Base-by-base conservation (phyloP, 2,888 invertebrate species). In the Lamellibrachia columna region DNA sequence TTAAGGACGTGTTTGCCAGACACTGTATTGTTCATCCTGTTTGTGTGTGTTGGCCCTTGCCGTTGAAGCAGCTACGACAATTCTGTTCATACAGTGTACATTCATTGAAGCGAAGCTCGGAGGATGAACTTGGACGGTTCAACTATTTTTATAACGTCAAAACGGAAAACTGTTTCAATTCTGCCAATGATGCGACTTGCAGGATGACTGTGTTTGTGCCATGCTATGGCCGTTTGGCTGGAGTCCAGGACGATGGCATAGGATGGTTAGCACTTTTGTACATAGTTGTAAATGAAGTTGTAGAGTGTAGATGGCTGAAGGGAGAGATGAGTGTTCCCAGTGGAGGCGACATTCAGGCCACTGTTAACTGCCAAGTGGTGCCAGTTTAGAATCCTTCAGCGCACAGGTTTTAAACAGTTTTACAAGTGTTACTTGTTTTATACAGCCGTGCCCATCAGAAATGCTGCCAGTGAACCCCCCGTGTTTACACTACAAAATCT, bases 281-380 rank as follows among this genome's bases (percentile, higher is more conserved):
- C 75, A 75, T 75, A 75, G 75, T 75, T 75, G 75, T 75, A 75
- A 75, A 75, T 75, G 75, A 75, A 75, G 75, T 75, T 75, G 75
- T 75, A 75, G 75, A 75, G 75, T 75, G 75, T 75, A 75, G 75
- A 75, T 6, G 75, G 75, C 75, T 75, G 22, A n/a, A 75, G 75
- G 75, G 75, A 58, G 75, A 75, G 75, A 75, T 1, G 75, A 75
- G 75, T 75, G 75, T 22, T 75, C 75, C 75, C 75, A 75, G 75
- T 75, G 22, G 22, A 4, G 75, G 75, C n/a, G 75, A 15, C n/a
- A 3, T n/a, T 75, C 75, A 22, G 22, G n/a, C 75, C 22, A 22
- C 75, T 75, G 75, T 15, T 75, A n/a, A 75, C 75, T 75, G 75
- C 75, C 75, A 75, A 75, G 22, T 75, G 75, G 15, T 75, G 75